A percentile compares a stretch with the other conserved stretches of the same genome.
These are phyloP conservation scores for Lytechinus pictus DNA, from an alignment of 35 echinoderm and acorn worm genomes.

Conservation along the genomic window DNA sequence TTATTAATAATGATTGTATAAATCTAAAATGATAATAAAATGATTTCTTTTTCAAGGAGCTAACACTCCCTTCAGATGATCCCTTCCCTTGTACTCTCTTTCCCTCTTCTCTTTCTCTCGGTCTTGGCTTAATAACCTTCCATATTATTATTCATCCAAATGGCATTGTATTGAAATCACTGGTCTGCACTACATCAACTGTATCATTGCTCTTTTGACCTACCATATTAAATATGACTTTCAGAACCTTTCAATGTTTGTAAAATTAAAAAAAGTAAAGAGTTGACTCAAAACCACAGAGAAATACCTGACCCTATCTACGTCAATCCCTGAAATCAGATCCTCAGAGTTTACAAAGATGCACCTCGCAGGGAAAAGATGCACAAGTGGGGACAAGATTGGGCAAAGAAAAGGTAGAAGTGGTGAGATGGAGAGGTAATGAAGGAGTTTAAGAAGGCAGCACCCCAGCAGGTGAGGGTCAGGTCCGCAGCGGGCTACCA, in stretches of 20 bases:
- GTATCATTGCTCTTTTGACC: background rate
- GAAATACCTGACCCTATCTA: slow-evolving; percentile 1
- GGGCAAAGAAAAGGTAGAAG: slow-evolving; percentile 4
- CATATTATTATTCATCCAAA: background rate
- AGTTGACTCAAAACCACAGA: background rate
- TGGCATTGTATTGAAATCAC: too few relatives aligned
- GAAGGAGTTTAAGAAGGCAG: background rate
- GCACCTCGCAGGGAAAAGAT: slow-evolving; percentile 1
- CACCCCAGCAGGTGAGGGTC: background rate
- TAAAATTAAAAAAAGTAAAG: background rate
- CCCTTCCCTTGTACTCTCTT: too few relatives aligned
- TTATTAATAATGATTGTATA: too few relatives aligned
- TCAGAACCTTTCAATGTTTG: background rate
- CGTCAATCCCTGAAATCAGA: background rate
- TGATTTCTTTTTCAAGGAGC: too few relatives aligned
- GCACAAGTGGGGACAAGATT: background rate
- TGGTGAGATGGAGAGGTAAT: slow-evolving; percentile 20
- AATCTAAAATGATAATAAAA: too few relatives aligned
- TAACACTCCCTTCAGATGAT: too few relatives aligned
- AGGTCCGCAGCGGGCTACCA: background rate
- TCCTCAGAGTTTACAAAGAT: background rate
- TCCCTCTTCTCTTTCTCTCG: background rate
- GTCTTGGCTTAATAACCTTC: background rate
- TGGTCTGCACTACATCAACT: background rate
- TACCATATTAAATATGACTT: background rate